Evolutionary conservation across 2,113 vertebrate species (phyloP).

Genomic region (Fulica atra): DNA sequence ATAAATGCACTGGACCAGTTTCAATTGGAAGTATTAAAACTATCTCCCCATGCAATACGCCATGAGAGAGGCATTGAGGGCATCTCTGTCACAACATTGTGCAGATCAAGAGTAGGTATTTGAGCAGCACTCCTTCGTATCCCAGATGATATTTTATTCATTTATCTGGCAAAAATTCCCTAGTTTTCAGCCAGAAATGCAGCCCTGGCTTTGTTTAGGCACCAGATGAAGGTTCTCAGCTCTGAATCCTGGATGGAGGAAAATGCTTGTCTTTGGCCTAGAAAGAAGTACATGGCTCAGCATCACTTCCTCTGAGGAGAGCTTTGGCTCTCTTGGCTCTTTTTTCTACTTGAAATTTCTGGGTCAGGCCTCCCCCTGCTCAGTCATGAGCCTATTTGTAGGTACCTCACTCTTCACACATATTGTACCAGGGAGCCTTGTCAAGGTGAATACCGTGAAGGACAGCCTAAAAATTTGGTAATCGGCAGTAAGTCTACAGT

Average conservation of each 20-base stretch:
- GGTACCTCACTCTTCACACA: fast-evolving
- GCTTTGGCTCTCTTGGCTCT: not conserved
- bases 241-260: not conserved
- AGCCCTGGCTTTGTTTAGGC: not conserved
- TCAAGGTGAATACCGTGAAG: not conserved
- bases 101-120: not conserved
- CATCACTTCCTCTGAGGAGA: not conserved
- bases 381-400: not conserved
- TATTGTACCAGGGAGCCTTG: fast-evolving
- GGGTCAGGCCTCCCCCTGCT: not conserved
- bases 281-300: not conserved
- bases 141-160: not conserved
- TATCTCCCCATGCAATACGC: not conserved
- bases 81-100: not conserved
- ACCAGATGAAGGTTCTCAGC: not conserved
- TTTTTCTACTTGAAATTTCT: not conserved
- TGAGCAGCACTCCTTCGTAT: not conserved
- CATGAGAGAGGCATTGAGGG: not conserved
- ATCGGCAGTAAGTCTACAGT: not conserved
- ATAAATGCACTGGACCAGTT: not conserved
- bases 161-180: not conserved
- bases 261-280: not conserved
- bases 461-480: not conserved
- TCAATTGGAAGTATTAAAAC: not conserved
- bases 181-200: not conserved